These are phyloP conservation scores for Eleginops maclovinus DNA, from an alignment of 2,113 vertebrate genomes.

Conservation along the genomic window DNA sequence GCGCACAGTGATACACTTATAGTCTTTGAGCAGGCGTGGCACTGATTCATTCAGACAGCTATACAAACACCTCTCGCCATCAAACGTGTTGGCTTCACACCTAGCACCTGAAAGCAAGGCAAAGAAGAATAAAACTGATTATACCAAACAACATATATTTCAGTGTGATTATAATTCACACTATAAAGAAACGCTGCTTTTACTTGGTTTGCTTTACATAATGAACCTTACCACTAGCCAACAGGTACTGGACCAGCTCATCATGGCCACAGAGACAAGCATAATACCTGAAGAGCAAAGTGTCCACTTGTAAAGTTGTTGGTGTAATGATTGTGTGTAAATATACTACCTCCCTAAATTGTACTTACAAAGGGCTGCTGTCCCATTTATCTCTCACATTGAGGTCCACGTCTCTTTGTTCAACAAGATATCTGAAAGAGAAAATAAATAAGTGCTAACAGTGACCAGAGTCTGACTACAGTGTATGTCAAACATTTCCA, in stretches of 20 bases:
- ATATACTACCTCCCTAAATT: background rate
- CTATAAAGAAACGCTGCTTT: background rate
- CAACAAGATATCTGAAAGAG: conserved; percentile 91
- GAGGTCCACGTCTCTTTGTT: conserved; percentile 96
- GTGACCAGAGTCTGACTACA: background rate
- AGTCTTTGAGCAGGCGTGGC: conserved; percentile 91
- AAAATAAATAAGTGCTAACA: conserved; percentile 16
- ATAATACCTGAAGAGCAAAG: conserved; percentile 88
- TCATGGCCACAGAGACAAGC: conserved; percentile 97
- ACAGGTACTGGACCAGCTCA: conserved; percentile 94
- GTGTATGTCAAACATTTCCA: too few species aligned
- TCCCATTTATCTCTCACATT: conserved; percentile 98
- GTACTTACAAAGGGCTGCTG: conserved; percentile 96
- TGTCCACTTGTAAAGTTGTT: background rate
- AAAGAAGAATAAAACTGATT: background rate
- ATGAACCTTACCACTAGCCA: conserved; percentile 90
- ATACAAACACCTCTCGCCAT: conserved; percentile 94
- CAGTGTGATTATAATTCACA: background rate
- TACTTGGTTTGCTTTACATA: background rate
- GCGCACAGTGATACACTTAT: conserved; percentile 92
- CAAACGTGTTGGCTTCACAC: conserved; percentile 97
- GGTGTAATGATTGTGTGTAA: background rate
- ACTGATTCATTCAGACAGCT: conserved; percentile 92
- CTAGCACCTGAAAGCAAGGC: conserved; percentile 86
- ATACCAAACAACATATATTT: background rate